A percentile compares a stretch with the other conserved stretches of the same genome.
These are phyloP conservation scores for Moxostoma hubbsi DNA, from an alignment of 2,797 vertebrate species.

Conservation along the genomic window DNA sequence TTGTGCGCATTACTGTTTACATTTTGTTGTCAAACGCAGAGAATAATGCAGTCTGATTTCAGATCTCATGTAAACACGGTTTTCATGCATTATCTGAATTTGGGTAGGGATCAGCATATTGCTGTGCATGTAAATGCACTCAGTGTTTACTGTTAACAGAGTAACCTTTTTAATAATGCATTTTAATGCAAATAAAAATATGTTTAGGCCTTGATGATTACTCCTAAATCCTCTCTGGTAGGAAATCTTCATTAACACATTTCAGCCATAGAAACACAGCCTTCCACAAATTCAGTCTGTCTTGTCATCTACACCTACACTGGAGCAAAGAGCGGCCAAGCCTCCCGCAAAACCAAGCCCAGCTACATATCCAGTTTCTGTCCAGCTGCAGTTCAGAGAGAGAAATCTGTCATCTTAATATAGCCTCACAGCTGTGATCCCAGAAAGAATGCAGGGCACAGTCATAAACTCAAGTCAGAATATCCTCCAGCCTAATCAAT, in stretches of 20 bases:
- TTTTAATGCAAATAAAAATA: conserved; percentile 13
- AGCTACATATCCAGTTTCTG: conserved; percentile 51
- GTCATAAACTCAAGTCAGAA: conserved; percentile 51
- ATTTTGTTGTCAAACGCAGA: too few relatives aligned
- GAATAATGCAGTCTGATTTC: too few relatives aligned
- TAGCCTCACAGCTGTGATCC: conserved; percentile 58
- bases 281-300: conserved; percentile 52
- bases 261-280: conserved; percentile 40
- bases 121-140: too few relatives aligned
- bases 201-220: conserved; percentile 4
- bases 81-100: too few relatives aligned
- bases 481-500: conserved; percentile 42
- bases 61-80: too few relatives aligned
- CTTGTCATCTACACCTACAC: conserved; percentile 55
- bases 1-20: too few relatives aligned
- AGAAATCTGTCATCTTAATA: conserved; percentile 56
- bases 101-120: too few relatives aligned
- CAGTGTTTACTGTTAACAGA: too few relatives aligned
- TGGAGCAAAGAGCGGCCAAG: conserved; percentile 30
- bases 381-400: conserved; percentile 54
- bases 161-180: too few relatives aligned
- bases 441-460: conserved; percentile 51
- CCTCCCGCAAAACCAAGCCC: conserved; percentile 48
- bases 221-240: conserved; percentile 32
- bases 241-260: conserved; percentile 23